Evolutionary conservation across 1,140 invertebrate species (phyloP), one percentile per base, ranked within the genome.

Genomic region (Aporrectodea caliginosa): DNA sequence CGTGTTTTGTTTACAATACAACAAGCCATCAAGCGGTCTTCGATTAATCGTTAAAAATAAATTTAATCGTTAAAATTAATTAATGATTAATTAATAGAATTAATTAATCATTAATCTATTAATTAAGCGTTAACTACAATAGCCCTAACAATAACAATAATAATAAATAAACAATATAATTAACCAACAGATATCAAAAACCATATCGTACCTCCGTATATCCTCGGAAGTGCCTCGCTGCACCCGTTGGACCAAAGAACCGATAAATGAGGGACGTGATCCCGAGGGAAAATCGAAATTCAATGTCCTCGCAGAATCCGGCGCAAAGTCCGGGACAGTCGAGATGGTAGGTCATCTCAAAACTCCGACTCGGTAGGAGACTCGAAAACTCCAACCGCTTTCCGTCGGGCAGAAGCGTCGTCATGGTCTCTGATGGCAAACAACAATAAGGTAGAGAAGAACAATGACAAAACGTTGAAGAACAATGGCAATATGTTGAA

Each of bases 271-370:
- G 82, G 22, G 85, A 79, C 27, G 86, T 82, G 30, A 87, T 81
- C 30, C 88, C 88, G 14, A 87, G 81, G 0, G 87, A 87, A 81
- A 90, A 90, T 30, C 85, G 84, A 79, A 98, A 99, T 82, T 96
- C 93, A 16, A 99, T 91, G 89, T 99, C 95, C 90, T 99, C 97
- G 78, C 94, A 92, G 84, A 99, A 99, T 89, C 99, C 98, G 0
- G 94, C 93, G 88, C 97, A 98, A n/a, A 99, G 90, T 89, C 98
- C 98, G 85, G 97, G 95, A 89, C 97, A 99, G 89, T 99, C 98
- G n/a, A 99, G 90, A 69, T 95, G 91, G 89, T 99, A 98, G 0
- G 97, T 90, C 85, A 99, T 94, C 90, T 98, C 95, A 90, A 99
- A 98, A 87, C 98, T 94, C 82, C 93, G 90, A 83, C 94, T 91